Percentiles rank a stretch among this genome's conserved stretches.
phyloP scores from a whole-genome alignment of 2,113 vertebrate species.

The Benitochromis conjunctus region DNA sequence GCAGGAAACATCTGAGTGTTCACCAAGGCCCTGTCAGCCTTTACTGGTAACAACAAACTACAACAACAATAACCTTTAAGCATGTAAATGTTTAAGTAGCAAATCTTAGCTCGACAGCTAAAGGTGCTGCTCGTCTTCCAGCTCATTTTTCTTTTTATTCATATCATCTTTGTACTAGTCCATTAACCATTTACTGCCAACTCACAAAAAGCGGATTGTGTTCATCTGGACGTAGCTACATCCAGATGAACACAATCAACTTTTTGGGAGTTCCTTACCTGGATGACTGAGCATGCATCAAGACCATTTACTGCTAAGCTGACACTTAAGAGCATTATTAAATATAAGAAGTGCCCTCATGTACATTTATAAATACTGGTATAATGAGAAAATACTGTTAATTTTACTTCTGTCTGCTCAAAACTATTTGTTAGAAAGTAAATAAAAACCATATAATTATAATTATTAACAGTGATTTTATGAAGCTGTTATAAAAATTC shows the following conservation, averaged over 20 bases:
- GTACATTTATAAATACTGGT: accelerated
- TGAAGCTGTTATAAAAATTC: neutral
- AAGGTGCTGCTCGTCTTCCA: neutral
- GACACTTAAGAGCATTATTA: neutral
- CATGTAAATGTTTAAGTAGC: neutral
- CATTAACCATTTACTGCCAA: no score
- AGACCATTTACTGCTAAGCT: neutral
- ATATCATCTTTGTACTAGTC: no score
- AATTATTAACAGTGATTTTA: neutral
- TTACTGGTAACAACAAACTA: neutral
- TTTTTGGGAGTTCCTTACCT: no score
- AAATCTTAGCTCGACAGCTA: neutral
- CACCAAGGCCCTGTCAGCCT: accelerated
- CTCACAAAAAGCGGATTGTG: no score
- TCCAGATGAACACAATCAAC: no score
- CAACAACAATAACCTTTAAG: no score
- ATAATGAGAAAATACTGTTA: neutral
- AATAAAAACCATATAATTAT: neutral
- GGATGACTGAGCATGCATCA: no score
- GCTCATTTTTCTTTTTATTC: no score
- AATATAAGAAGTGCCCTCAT: neutral
- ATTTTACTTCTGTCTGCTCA: neutral
- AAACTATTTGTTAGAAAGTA: neutral
- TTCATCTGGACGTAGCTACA: no score
- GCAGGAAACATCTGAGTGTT: no score